Base-by-base conservation (phyloP, 2,888 invertebrate genomes). In the Seira musarum region DNA sequence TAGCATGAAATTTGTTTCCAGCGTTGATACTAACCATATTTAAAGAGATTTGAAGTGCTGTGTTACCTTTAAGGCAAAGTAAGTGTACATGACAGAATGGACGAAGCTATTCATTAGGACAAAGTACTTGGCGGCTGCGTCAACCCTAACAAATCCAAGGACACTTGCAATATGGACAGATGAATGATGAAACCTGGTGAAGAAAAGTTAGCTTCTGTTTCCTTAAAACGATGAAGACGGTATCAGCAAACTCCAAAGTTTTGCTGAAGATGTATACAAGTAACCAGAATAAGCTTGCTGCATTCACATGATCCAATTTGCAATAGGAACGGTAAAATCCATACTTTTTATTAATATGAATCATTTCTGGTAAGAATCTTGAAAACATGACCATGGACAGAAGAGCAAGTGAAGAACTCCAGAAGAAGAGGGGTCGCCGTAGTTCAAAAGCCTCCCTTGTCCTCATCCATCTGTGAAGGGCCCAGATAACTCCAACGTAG, bases 281-380 rank as follows among this genome's bases (percentile, higher is more conserved):
- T 1, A 63, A 0, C 75, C 75, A 75, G 63, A 75, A 75, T 2
- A 63, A n/a, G 0, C 61, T 75, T 0, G 75, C 75, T 24, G 75
- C 40, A 30, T 75, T 75, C 8, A 75, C 61, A 61, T 75, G 68
- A 25, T 67, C 75, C n/a, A n/a, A 24, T 6, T 57, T 70, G 65
- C 77, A 77, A 49, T 77, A 77, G 5, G 77, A 70, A 53, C 70
- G n/a, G n/a, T n/a, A n/a, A n/a, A n/a, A n/a, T n/a, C n/a, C n/a
- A n/a, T n/a, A n/a, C n/a, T n/a, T n/a, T 64, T 65, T 2, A 15
- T 70, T 77, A 46, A 57, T 57, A 25, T 70, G 67, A 1, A 70
- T 1, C 19, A 77, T 15, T 30, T 77, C 77, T 1, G 77, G 77
- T 1, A 69, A 24, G n/a, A 70, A 10, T 65, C 77, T 70, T 40